These are phyloP conservation scores for Poecilia gillii DNA, from an alignment of 2,797 vertebrate genomes.

Conservation along the genomic window DNA sequence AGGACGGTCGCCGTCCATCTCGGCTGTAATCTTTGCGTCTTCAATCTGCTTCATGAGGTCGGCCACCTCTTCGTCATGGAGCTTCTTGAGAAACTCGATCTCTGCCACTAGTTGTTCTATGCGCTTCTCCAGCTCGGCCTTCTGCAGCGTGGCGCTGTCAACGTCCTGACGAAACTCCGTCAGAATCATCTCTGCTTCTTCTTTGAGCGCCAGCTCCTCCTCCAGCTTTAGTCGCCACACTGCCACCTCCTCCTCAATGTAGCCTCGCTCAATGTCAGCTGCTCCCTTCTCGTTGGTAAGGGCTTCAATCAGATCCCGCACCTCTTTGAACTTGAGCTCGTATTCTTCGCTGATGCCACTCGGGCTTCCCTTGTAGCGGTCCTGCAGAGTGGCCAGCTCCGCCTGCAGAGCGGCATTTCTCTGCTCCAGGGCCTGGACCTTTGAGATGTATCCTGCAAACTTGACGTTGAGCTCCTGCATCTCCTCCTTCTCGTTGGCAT, in stretches of 20 bases:
- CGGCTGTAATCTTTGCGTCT: constrained; percentile 77
- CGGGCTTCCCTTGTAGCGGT: constrained; percentile 73
- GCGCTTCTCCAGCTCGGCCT: constrained; percentile 80
- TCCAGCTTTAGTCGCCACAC: constrained; percentile 84
- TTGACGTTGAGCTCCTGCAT: constrained; percentile 82
- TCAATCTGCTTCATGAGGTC: constrained; percentile 84
- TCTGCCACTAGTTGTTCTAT: constrained; percentile 80
- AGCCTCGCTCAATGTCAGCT: constrained; percentile 85
- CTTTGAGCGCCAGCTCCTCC: constrained; percentile 84
- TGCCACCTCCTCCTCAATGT: constrained; percentile 85
- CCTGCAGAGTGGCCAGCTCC: constrained; percentile 72
- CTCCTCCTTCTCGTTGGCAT: constrained; percentile 84
- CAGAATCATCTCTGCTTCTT: constrained; percentile 84
- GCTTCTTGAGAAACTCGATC: constrained; percentile 84
- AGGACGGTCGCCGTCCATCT: constrained; percentile 77
- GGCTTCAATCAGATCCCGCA: constrained; percentile 80
- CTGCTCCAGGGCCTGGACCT: constrained; percentile 81
- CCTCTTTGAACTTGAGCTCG: constrained; percentile 83
- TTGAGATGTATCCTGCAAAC: constrained; percentile 83
- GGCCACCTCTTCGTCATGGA: constrained; percentile 80
- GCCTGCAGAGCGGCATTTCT: constrained; percentile 73
- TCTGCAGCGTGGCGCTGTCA: constrained; percentile 84
- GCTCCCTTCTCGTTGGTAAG: constrained; percentile 84
- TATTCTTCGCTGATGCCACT: constrained; percentile 79
- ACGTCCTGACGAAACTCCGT: constrained; percentile 86